These are phyloP conservation scores for Argentina silus DNA, from an alignment of 2,797 vertebrate genomes.

Conservation along the genomic window DNA sequence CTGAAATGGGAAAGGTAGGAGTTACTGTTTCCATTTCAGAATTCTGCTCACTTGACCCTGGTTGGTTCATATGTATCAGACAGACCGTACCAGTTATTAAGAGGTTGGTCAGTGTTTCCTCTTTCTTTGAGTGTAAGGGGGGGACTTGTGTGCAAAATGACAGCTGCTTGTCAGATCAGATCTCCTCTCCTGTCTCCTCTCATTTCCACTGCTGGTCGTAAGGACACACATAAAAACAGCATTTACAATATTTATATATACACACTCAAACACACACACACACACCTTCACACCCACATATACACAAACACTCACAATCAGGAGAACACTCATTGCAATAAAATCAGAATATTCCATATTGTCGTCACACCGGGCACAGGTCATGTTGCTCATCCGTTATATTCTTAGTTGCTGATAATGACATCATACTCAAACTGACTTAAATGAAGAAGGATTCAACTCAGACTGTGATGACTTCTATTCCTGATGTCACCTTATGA, in stretches of 20 bases:
- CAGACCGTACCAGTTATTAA: neutral
- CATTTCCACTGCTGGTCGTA: constrained; percentile 38
- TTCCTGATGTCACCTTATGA: neutral
- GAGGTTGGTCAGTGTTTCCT: neutral
- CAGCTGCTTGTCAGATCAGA: constrained; percentile 35
- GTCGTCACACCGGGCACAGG: constrained; percentile 12
- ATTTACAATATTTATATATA: constrained; percentile 80
- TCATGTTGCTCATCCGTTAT: constrained; percentile 19
- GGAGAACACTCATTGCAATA: constrained; percentile 34
- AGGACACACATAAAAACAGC: constrained; percentile 69
- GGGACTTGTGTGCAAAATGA: constrained; percentile 25
- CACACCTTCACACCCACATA: neutral
- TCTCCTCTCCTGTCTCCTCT: neutral
- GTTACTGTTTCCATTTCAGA: constrained; percentile 1
- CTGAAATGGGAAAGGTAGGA: neutral
- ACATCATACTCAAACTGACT: neutral
- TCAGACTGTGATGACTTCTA: constrained; percentile 1
- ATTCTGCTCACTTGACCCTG: neutral
- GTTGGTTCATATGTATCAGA: constrained; percentile 5
- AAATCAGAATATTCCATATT: constrained; percentile 6
- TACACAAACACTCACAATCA: constrained; percentile 43
- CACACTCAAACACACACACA: constrained; percentile 66
- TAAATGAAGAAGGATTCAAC: constrained; percentile 4
- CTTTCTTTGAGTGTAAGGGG: constrained; percentile 11
- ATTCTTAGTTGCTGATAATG: constrained; percentile 16